These are phyloP conservation scores for Holacanthus passer DNA, from an alignment of 2,113 vertebrate genomes.

Conservation along the genomic window DNA sequence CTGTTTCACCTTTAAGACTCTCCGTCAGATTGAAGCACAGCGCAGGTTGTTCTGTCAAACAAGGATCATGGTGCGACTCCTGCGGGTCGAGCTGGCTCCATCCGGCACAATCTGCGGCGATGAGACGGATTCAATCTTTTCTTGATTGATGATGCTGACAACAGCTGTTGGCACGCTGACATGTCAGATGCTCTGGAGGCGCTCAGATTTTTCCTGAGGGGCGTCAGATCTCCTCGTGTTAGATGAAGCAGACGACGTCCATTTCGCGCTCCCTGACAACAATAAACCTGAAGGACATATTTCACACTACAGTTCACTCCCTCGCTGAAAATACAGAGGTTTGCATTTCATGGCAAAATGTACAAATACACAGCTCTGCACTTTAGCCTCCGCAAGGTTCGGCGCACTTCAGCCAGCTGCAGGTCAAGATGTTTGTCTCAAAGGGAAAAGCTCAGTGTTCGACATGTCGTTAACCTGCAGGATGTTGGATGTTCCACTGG, in stretches of 20 bases:
- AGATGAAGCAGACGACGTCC: neutral
- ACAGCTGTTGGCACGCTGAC: slow-evolving; percentile 18
- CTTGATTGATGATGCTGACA: slow-evolving; percentile 33
- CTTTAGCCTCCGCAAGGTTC: neutral
- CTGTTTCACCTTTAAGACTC: neutral
- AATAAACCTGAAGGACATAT: neutral
- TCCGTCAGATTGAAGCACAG: neutral
- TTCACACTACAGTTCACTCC: neutral
- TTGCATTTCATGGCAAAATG: neutral
- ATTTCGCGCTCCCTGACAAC: neutral
- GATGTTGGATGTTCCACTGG: neutral
- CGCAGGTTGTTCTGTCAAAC: slow-evolving; percentile 14
- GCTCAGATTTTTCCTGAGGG: neutral
- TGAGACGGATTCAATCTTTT: slow-evolving; percentile 11
- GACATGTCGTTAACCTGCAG: neutral
- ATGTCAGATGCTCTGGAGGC: neutral
- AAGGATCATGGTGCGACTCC: neutral
- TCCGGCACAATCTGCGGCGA: neutral
- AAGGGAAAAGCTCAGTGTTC: neutral
- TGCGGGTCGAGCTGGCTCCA: neutral
- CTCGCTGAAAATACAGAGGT: neutral
- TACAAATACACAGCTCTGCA: neutral
- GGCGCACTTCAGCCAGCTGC: neutral
- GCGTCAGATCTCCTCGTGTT: neutral
- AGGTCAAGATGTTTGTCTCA: neutral